Base-by-base conservation (phyloP, 1,140 invertebrate species). In the Apis dorsata region DNA sequence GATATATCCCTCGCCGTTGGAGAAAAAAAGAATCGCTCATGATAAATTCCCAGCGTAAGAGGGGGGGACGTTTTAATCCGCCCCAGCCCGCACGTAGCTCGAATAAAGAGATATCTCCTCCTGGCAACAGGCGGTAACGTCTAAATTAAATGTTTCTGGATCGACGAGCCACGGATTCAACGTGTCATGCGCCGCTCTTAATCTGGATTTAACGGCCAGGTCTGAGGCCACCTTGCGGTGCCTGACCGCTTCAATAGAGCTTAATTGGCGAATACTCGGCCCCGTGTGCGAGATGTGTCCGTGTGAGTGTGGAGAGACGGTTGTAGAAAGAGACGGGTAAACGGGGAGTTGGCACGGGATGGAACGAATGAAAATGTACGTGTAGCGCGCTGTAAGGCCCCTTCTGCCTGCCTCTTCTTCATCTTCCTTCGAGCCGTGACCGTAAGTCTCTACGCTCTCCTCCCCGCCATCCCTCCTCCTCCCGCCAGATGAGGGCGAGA, bases 61-160 rank as follows among this genome's bases (percentile, higher is more conserved):
- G 24, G 24, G 76, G 71, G 24, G 5, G 69, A 79, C 70, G 76
- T 71, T 80, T 75, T 84, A 84, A 83, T 88, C 84, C 87, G 72
- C 55, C 78, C 75, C 55, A 57, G 59, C 21, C 51, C 62, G 62
- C 55, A 34, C 19, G 15, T 57, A 70, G 55, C 65, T 71, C 77
- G 81, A 90, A 90, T 89, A 90, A 83, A 90, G 89, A 90, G 86
- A 89, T 89, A 89, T 89, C 89, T 83, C 88, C 88, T 87, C 88
- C 75, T 81, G 88, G 84, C 85, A 90, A 89, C 84, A 88, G 85
- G 82, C 87, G 83, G 87, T 86, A 90, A 91, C 88, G 86, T 91
- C 90, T 91, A 91, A 91, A 91, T 91, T 91, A 91, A 91, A 91
- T 90, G 86, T 91, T 91, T 91, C 90, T 90, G 90, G 89, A 90